Evolutionary conservation across 2,888 invertebrate species (phyloP).

Genomic region (Parnassius mnemosyne): DNA sequence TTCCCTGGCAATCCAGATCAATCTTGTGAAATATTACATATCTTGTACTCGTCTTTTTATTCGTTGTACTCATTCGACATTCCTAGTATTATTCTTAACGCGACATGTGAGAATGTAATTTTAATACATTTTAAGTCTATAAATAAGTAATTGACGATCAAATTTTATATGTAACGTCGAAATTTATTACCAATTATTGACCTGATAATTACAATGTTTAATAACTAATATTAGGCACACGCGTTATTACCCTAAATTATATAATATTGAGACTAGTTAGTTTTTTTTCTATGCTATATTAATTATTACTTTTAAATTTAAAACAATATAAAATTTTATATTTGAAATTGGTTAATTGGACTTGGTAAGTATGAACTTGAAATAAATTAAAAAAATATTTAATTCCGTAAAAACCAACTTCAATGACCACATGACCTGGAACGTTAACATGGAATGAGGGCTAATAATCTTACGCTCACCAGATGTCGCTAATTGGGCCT

Average conservation of each 20-base stretch:
- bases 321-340: conserved; percentile 28
- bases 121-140: not conserved
- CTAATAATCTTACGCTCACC: too few species aligned
- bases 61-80: conserved; percentile 23
- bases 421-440: conserved; percentile 23
- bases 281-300: conserved; percentile 68
- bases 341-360: conserved; percentile 66
- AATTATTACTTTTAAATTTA: conserved; percentile 37
- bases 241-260: conserved; percentile 70
- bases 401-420: conserved; percentile 31
- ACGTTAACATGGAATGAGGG: conserved; percentile 15
- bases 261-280: conserved; percentile 77
- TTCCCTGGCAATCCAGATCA: not conserved
- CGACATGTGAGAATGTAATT: not conserved
- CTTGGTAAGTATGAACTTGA: conserved; percentile 66
- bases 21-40: not conserved
- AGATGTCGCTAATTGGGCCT: too few species aligned
- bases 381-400: conserved; percentile 45
- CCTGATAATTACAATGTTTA: not conserved
- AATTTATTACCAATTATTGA: too few species aligned
- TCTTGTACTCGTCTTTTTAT: conserved; percentile 7
- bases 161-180: not conserved
- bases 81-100: not conserved
- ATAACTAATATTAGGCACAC: conserved; percentile 69
- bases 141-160: not conserved